Base-by-base conservation (phyloP, 2,888 invertebrate genomes). In the Lasioglossum lativentre region DNA sequence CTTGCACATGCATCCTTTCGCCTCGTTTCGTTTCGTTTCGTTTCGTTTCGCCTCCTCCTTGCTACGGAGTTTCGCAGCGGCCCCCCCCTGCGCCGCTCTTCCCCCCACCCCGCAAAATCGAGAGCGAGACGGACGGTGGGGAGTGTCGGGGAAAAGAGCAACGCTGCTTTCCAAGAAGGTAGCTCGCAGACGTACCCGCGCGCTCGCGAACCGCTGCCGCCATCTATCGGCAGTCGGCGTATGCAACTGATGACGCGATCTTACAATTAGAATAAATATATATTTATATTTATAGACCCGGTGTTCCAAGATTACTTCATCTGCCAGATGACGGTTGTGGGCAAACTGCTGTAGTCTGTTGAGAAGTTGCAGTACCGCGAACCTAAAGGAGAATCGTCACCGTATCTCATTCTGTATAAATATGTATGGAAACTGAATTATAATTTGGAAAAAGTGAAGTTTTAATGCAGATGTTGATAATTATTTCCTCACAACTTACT, bases 1-100 rank as follows among this genome's bases (percentile, higher is more conserved):
- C 80, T 74, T 38, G 74, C 82, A 56, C 59, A 42, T 75, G 74
- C 78, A 75, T 75, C 78, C 75, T 83, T 85, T 83, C 83, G 84
- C 75, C 73, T 82, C 78, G 73, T 78, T 78, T 78, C 78, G 47
- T 72, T 70, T 78, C 82, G 52, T 72, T 68, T 78, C 82, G 52
- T 66, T 59, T 66, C 83, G 70, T 42, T 52, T 59, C 59, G 38
- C 14, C 30, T 34, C 34, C 34, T 66, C 34, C 66, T 66, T n/a
- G 63, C 63, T 27, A 27, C 63, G 63, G 6, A 63, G 63, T 63
- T 30, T 30, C 63, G 63, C 63, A 16, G 52, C 52, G 52, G 8
- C n/a, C 3, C 23, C n/a, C 52, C 52, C 8, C 19, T 19, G 4
- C 16, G n/a, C 27, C 63, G 16, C 63, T 14, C 0, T 3, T 10